Evolutionary conservation across 64 coral and sea anemone genomes (phyloP), one percentile per base, ranked within the genome.

Genomic region (Montipora foliosa): DNA sequence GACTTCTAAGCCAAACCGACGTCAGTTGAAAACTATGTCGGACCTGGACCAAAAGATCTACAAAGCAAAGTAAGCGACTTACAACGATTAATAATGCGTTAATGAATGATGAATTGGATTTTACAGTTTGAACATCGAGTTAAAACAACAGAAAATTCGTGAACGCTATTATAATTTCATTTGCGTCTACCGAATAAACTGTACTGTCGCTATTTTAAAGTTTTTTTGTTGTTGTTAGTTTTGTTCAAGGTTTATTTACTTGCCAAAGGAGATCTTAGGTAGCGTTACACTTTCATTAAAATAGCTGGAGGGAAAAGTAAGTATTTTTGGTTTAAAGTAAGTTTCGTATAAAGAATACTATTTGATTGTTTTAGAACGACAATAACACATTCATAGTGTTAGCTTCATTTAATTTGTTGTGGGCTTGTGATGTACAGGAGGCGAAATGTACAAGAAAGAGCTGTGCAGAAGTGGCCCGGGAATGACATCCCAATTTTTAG

Each of bases 401-500:
- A 64, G 60, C 10, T 1, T 64, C 60, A 64, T 64, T 64, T 64
- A 64, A 64, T 64, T 64, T 64, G 21, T 76, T 9, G 24, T 76
- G 12, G 0, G 21, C 44, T 44, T 50, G 14, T 49, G 15, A 78
- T 78, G 24, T 71, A 49, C 68, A 87, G 84, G 47, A 22, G 17
- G 5, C 37, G 60, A 68, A 44, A 61, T 53, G 47, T 73, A 74
- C 71, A 75, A 75, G 67, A 72, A 73, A 24, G 47, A 74, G 14
- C 66, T 0, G 24, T 88, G 24, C 51, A 53, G n/a, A 71, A 22
- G 71, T 88, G 87, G 87, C 87, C 70, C 4, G 87, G 87, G 52
- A 88, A 88, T 88, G 15, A 20, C 81, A 45, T 83, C 24, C 58
- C 87, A 17, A 60, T 76, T 75, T 89, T 89, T 37, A 49, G 73